Percentiles rank a stretch among this genome's conserved stretches.
Conservation (phyloP, 1,140 invertebrate genomes). For the Luehdorfia chinensis region DNA sequence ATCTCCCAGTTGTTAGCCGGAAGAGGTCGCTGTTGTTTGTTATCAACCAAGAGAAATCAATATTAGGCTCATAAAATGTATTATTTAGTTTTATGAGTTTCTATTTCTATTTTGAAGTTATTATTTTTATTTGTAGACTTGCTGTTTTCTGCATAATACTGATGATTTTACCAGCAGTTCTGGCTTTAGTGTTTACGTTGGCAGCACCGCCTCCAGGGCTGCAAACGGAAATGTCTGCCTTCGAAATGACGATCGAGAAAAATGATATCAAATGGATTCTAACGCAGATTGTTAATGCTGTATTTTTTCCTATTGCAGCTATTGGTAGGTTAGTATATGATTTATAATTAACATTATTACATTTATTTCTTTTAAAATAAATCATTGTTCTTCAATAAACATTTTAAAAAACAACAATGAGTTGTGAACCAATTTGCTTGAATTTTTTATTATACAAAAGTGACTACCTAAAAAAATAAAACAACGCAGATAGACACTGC, state of each 20-base stretch:
- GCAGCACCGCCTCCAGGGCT: constrained; percentile 77
- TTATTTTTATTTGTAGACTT: too few species aligned
- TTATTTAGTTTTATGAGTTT: too few species aligned
- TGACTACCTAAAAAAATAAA: too few species aligned
- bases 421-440: too few species aligned
- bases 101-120: too few species aligned
- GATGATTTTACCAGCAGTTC: constrained; percentile 76
- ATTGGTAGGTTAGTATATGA: constrained; percentile 79
- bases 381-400: too few species aligned
- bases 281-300: constrained; percentile 77
- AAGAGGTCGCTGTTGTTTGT: too few species aligned
- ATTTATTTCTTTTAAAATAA: constrained; percentile 1
- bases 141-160: constrained; percentile 72
- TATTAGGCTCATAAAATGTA: too few species aligned
- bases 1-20: neutral
- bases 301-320: constrained; percentile 82
- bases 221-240: constrained; percentile 44
- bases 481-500: too few species aligned
- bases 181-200: constrained; percentile 77
- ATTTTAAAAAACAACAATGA: too few species aligned
- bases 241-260: constrained; percentile 36
- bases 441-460: too few species aligned
- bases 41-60: too few species aligned
- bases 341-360: neutral
- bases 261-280: constrained; percentile 75